A percentile compares a stretch with the other conserved stretches of the same genome.
These are phyloP conservation scores for Falco columbarius DNA, from an alignment of 2,797 vertebrate genomes.

Conservation along the genomic window DNA sequence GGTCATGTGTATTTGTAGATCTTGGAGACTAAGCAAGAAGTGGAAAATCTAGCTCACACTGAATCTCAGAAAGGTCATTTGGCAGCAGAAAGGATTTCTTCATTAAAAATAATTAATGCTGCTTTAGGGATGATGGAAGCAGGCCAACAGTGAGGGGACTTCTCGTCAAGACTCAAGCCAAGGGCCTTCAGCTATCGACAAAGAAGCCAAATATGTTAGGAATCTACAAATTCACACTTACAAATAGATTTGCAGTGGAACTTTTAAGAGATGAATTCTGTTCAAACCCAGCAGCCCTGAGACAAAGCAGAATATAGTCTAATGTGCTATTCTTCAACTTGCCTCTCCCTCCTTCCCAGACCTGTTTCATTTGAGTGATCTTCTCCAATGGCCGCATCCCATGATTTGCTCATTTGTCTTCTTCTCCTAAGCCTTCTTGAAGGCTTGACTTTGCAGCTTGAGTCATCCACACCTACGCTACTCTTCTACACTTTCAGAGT, in stretches of 20 bases:
- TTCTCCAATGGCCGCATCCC: background rate
- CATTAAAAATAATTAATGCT: conserved; percentile 71
- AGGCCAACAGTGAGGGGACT: conserved; percentile 54
- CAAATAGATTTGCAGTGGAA: conserved; percentile 24
- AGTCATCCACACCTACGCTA: background rate
- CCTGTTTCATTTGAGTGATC: background rate
- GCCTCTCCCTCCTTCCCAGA: background rate
- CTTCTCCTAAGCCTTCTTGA: background rate
- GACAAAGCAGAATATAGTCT: conserved; percentile 2
- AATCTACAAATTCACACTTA: conserved; percentile 59
- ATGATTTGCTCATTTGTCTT: background rate
- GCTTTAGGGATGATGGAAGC: conserved; percentile 55
- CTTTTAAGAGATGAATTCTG: conserved; percentile 21
- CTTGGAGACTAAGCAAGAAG: conserved; percentile 45
- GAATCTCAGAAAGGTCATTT: conserved; percentile 56
- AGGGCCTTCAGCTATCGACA: conserved; percentile 42
- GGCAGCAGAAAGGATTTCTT: conserved; percentile 63
- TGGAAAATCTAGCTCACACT: conserved; percentile 57
- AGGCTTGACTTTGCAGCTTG: background rate
- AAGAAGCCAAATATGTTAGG: conserved; percentile 49
- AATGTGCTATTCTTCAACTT: background rate
- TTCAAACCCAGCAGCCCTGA: background rate
- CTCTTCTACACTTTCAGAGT: background rate
- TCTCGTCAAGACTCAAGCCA: conserved; percentile 62
- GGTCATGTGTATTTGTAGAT: conserved; percentile 33